Base-by-base conservation (phyloP, 2,888 invertebrate genomes). In the Apodemia duryi region DNA sequence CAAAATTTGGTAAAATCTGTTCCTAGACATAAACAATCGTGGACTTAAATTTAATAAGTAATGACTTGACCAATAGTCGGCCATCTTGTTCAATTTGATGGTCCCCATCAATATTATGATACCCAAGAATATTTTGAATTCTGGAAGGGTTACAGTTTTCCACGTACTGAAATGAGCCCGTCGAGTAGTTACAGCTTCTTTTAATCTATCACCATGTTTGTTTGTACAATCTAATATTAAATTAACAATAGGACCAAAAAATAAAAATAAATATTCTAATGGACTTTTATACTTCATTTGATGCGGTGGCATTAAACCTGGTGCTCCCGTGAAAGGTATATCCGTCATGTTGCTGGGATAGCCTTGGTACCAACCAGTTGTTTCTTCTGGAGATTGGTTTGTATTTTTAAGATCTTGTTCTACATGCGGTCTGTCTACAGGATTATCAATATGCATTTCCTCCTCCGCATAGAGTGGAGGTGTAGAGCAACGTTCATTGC, bases 1-100 rank as follows among this genome's bases (percentile, higher is more conserved):
- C 66, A 70, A 68, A 64, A 70, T 70, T 51, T 66, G 65, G 66
- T 61, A 67, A 67, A 70, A 70, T 51, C 66, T 66, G 66, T 70
- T 66, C 57, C 68, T 66, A 61, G 41, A 29, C 61, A 67, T 68
- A 61, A 63, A 64, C 52, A 60, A 46, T 38, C 38, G 54, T 54
- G 52, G 63, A 35, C 41, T 63, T 11, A 69, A 63, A 6, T 62
- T 62, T 51, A 70, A 64, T 29, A 70, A 67, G 61, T 69, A 70
- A 66, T 69, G 38, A 61, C 29, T 65, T 9, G 67, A 69, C 70
- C 68, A 69, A 69, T 70, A 69, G 52, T 70, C 70, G 29, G 62
- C 67, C 63, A 70, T 66, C 68, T 66, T 66, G 52, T 68, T 70
- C 9, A 70, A 62, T 61, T 67, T 68, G 28, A 68, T 65, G 32